These are phyloP conservation scores for Ennomos quercinarius DNA, from an alignment of 2,888 invertebrate genomes.

Conservation along the genomic window DNA sequence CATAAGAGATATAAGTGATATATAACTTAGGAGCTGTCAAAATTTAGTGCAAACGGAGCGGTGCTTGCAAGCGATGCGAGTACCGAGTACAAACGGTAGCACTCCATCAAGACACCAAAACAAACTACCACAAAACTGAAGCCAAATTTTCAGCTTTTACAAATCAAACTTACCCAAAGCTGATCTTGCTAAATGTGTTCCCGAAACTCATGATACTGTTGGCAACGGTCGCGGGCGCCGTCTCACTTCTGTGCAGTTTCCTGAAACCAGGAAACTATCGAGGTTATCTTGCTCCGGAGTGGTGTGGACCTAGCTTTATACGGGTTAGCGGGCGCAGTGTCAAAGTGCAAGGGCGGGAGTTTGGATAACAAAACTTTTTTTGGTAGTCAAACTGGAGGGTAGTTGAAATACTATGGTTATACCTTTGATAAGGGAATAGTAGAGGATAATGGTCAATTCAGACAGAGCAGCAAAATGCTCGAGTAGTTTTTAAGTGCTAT, in stretches of 20 bases:
- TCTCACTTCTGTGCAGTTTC: conserved; percentile 90
- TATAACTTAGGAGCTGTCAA: too few species aligned
- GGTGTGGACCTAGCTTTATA: conserved; percentile 58
- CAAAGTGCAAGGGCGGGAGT: conserved; percentile 29
- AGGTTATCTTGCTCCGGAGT: conserved; percentile 72
- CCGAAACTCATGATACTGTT: conserved; percentile 92
- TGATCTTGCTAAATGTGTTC: conserved; percentile 91
- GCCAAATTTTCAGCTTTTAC: background rate
- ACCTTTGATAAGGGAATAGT: too few species aligned
- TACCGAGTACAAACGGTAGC: too few species aligned
- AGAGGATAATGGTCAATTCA: too few species aligned
- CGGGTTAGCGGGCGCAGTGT: conserved; percentile 61
- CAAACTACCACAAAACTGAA: background rate
- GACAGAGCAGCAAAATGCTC: too few species aligned
- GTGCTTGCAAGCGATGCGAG: too few species aligned
- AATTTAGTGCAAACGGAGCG: too few species aligned
- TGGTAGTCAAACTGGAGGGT: too few species aligned
- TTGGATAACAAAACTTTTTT: conserved; percentile 21
- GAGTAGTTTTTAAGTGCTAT: too few species aligned
- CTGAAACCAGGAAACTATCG: conserved; percentile 80
- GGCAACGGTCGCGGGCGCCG: conserved; percentile 90
- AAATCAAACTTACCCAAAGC: conserved; percentile 89
- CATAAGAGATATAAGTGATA: too few species aligned
- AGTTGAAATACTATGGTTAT: too few species aligned
- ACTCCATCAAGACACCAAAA: conserved; percentile 6